Base-by-base conservation (phyloP, 37 sponge, comb jelly and placozoan genomes). In the Tethya wilhelma region DNA sequence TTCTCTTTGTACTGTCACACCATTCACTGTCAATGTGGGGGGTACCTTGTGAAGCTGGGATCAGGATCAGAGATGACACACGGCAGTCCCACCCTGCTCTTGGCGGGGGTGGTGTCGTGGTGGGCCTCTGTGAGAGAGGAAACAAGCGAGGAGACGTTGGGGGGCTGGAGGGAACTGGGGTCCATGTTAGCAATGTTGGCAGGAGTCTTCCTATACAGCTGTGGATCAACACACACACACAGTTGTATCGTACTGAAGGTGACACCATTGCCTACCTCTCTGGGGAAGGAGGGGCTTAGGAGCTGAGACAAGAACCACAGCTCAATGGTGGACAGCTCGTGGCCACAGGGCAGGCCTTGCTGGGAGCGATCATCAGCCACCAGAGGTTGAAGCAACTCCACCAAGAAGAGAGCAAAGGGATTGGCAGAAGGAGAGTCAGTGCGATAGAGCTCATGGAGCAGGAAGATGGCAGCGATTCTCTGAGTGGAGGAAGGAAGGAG, bases 341-440 rank as follows among this genome's bases (percentile, higher is more conserved):
- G 73, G 0, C 76, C 75, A 67, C 68, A 78, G 38, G 85, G 67
- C 0, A 64, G 66, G 19, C 66, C 74, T 2, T n/a, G 30, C 17
- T 44, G 64, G 39, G 83, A 22, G 14, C 64, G 81, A 22, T 63
- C 83, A 38, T 85, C 86, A 23, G 74, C 78, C 25, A 71, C 69
- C 7, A 59, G 30, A 2, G 89, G 89, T 74, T 80, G 75, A 23
- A 96, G 59, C 34, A 96, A 71, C 46, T 96, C 90, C 20, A 77
- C 86, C 30, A 98, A 93, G 68, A 98, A 90, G 0, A 85, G 65
- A 25, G 89, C 80, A 63, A 98, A 95, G 28, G 98, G 98, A 67
- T 95, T 95, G 28, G 85, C 41, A n/a, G 81, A 44, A 26, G 79
- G 20, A 0, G 95, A 80, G 17, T 98, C 98, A 37, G 91, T 64